A percentile compares a stretch with the other conserved stretches of the same genome.
phyloP scores from a whole-genome alignment of 1,140 invertebrate genomes.

The Planococcus citri region DNA sequence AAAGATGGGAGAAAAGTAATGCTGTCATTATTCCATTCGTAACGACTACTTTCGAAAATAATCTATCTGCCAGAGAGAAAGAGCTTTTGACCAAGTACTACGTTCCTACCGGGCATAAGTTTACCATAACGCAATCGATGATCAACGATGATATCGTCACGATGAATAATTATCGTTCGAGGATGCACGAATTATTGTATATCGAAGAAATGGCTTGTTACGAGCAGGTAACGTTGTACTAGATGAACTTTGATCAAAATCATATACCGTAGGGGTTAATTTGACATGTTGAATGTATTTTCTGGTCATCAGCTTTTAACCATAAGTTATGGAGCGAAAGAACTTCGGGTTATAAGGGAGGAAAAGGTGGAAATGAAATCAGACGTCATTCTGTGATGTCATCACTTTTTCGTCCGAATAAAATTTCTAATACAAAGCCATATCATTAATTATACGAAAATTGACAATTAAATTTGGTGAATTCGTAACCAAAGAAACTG shows the following conservation, averaged over 20 bases:
- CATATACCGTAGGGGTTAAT: neutral
- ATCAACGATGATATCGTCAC: slow-evolving; percentile 50
- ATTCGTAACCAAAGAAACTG: too few species aligned
- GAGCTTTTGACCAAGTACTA: slow-evolving; percentile 51
- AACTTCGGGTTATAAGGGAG: too few species aligned
- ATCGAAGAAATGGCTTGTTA: slow-evolving; percentile 69
- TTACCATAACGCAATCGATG: slow-evolving; percentile 53
- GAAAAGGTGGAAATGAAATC: too few species aligned
- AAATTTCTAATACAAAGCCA: too few species aligned
- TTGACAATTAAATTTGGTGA: too few species aligned
- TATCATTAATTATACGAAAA: too few species aligned
- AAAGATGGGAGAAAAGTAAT: slow-evolving; percentile 45
- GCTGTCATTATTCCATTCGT: slow-evolving; percentile 46
- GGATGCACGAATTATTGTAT: slow-evolving; percentile 63
- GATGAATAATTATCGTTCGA: slow-evolving; percentile 57
- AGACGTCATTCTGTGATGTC: too few species aligned
- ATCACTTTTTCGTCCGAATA: too few species aligned
- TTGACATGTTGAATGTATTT: too few species aligned
- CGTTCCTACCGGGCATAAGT: slow-evolving; percentile 49
- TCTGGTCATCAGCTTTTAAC: too few species aligned
- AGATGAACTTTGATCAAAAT: neutral
- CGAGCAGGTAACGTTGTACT: slow-evolving; percentile 42
- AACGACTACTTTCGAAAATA: slow-evolving; percentile 36
- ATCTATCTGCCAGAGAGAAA: slow-evolving; percentile 38
- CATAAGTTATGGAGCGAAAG: too few species aligned